phyloP scores from a whole-genome alignment of 1,140 invertebrate genomes.

The Zelostemma sp. region DNA sequence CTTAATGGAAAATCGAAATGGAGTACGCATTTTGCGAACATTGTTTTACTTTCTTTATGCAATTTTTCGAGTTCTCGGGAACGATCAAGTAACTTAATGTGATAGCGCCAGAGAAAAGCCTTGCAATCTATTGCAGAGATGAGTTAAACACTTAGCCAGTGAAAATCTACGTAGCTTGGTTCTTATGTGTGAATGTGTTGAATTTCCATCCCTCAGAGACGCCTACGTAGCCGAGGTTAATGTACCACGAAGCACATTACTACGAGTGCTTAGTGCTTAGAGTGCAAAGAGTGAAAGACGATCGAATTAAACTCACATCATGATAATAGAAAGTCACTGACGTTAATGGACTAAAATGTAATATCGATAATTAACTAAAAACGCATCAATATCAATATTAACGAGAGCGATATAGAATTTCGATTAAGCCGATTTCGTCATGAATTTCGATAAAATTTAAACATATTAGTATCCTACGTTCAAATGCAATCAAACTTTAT shows the following conservation, averaged over 20 bases:
- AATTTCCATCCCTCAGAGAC: slow-evolving; percentile 37
- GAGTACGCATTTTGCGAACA: no score
- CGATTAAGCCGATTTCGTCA: no score
- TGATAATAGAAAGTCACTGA: neutral
- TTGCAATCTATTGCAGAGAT: slow-evolving; percentile 38
- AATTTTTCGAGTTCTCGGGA: neutral
- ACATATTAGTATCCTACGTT: no score
- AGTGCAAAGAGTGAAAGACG: slow-evolving; percentile 45
- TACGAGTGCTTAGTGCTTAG: slow-evolving; percentile 51
- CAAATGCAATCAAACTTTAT: no score
- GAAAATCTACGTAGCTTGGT: slow-evolving; percentile 22
- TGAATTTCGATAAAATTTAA: no score
- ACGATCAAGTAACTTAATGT: slow-evolving; percentile 30
- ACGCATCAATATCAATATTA: no score
- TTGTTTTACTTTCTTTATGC: neutral
- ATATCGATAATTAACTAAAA: no score
- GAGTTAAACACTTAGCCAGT: slow-evolving; percentile 37
- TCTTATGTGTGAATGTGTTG: slow-evolving; percentile 35
- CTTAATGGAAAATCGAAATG: no score
- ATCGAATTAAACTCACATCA: slow-evolving; percentile 30
- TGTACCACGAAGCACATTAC: slow-evolving; percentile 65
- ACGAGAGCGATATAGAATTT: no score
- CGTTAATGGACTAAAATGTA: neutral
- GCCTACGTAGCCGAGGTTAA: slow-evolving; percentile 54
- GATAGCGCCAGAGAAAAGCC: slow-evolving; percentile 23